Percentiles rank a stretch among this genome's conserved stretches.
These are phyloP conservation scores for Zygogramma bicolorata DNA, from an alignment of 2,888 invertebrate species.

Conservation along the genomic window DNA sequence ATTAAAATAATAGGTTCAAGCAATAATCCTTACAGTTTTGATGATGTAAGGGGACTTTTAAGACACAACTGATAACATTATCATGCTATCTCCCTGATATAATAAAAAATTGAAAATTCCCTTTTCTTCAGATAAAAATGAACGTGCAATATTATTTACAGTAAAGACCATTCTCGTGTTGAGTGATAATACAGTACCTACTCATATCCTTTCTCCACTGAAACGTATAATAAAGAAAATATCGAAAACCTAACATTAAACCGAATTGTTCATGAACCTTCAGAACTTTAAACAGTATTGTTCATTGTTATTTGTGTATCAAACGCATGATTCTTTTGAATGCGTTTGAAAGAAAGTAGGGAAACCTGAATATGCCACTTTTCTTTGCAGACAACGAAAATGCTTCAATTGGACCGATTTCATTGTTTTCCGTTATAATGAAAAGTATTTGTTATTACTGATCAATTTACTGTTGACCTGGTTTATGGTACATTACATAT, in stretches of 20 bases:
- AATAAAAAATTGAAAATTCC: too few relatives aligned
- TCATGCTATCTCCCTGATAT: too few relatives aligned
- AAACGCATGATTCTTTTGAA: constrained; percentile 23
- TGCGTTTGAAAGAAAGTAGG: constrained; percentile 39
- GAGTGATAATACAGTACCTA: background rate
- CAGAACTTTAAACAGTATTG: constrained; percentile 31
- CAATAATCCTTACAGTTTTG: too few relatives aligned
- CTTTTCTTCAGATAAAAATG: too few relatives aligned
- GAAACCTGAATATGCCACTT: constrained; percentile 43
- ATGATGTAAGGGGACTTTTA: too few relatives aligned
- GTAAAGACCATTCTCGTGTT: background rate
- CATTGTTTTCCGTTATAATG: constrained; percentile 29
- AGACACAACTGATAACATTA: too few relatives aligned
- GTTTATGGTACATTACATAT: constrained; percentile 7
- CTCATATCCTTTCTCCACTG: background rate
- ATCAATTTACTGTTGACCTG: constrained; percentile 28
- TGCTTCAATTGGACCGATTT: constrained; percentile 27
- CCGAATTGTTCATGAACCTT: constrained; percentile 28
- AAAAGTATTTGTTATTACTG: constrained; percentile 14
- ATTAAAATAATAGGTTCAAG: too few relatives aligned
- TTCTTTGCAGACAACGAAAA: constrained; percentile 34
- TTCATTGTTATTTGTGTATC: constrained; percentile 33
- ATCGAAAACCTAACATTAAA: constrained; percentile 25
- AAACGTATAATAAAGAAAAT: constrained; percentile 20
- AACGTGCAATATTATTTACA: background rate